Base-by-base conservation (phyloP, 2,888 invertebrate species). In the Horisme vitalbata region DNA sequence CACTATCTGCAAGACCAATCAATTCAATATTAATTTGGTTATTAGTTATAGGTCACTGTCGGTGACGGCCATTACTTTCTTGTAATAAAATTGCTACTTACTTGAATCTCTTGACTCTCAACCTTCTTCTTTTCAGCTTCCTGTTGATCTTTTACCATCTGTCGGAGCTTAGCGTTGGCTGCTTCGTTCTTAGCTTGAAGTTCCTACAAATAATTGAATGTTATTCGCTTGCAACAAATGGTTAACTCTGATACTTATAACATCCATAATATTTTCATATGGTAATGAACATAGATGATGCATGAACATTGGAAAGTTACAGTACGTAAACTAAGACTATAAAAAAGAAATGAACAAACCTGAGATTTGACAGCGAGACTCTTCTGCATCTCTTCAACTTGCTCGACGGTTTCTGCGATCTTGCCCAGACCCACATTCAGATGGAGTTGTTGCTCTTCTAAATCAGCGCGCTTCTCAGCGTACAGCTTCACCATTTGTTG, bases 91-190 rank as follows among this genome's bases (percentile, higher is more conserved):
- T 7, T 10, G 11, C 6, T 41, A 33, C 59, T 53, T 56, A 87
- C 90, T 86, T 98, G 98, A 74, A 99, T 97, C 76, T 99, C 98
- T 79, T 99, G 98, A 68, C 97, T 97, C 70, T 98, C 97, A 23
- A 97, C 96, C 83, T 99, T 99, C 87, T 99, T 98, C 91, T 98
- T 97, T 80, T 99, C 99, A 1, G 99, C 99, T 81, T 99, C 99
- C 72, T 99, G 99, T 80, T 99, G 99, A 85, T 99, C 98, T 90
- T 98, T 98, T 33, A 99, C 96, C 99, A 99, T 99, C 83, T 99
- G 99, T 59, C 97, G 95, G 35, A 99, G 91, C 86, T 99, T 99
- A n/a, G 97, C 96, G 81, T 99, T 99, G 37, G 99, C 99, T 1
- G 99, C 98, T 76, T 98, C 97, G 76, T 99, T 99, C 90, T 99